Evolutionary conservation across 2,888 invertebrate species (phyloP).

Genomic region (Luperina testacea): DNA sequence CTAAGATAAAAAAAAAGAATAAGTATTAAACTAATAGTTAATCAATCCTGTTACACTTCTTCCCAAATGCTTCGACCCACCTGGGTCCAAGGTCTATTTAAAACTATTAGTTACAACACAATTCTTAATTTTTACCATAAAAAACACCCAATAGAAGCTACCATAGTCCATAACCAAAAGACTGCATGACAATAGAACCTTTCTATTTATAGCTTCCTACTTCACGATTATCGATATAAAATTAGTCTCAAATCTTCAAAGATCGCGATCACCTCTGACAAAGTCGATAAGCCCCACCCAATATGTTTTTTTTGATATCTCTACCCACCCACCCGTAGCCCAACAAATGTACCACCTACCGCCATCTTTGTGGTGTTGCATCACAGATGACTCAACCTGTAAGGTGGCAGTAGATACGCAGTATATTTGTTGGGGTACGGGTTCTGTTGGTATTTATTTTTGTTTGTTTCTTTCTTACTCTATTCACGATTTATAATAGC

Average conservation of each 20-base stretch:
- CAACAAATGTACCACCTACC: no score
- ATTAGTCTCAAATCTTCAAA: conserved; percentile 19
- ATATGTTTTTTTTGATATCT: conserved; percentile 29
- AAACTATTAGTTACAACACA: no score
- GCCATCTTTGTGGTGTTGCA: conserved; percentile 37
- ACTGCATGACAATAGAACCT: not conserved
- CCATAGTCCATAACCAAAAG: not conserved
- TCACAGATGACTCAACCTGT: conserved; percentile 56
- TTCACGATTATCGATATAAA: conserved; percentile 26
- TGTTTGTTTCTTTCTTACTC: not conserved
- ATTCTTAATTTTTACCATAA: not conserved
- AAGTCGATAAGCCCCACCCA: conserved; percentile 46
- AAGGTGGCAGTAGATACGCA: conserved; percentile 1
- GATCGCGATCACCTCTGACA: conserved; percentile 52
- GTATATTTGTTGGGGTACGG: not conserved
- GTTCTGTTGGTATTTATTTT: conserved; percentile 28
- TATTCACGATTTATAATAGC: no score
- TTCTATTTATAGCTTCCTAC: not conserved
- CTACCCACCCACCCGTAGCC: conserved; percentile 29
- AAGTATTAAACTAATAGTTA: no score
- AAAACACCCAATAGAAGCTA: no score
- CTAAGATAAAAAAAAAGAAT: no score
- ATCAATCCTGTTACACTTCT: no score
- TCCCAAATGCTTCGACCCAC: not conserved
- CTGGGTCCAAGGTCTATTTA: not conserved